A percentile compares a stretch with the other conserved stretches of the same genome.
Conservation (phyloP, 2,888 invertebrate species). For the Scrobipalpa atriplicella region DNA sequence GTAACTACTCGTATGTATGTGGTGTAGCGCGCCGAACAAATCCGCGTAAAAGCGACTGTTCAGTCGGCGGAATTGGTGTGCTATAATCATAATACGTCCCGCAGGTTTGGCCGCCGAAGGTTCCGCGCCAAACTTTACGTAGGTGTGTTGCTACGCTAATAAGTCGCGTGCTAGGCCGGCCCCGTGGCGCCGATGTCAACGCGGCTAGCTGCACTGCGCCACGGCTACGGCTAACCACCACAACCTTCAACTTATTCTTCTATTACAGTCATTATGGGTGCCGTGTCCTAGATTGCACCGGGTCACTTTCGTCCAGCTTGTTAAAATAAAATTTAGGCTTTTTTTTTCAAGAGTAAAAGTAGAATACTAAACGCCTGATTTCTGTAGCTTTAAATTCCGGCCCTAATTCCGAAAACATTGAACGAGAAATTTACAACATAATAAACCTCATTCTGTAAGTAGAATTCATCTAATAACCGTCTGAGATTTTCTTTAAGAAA, state of each 20-base stretch:
- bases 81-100: no score
- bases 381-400: conserved; percentile 2
- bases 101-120: no score
- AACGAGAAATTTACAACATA: conserved; percentile 18
- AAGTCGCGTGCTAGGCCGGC: conserved; percentile 63
- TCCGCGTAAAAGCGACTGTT: no score
- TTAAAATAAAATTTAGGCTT: not conserved
- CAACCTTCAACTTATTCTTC: conserved; percentile 24
- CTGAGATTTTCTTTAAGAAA: conserved; percentile 24
- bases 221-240: conserved; percentile 18
- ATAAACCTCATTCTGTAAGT: conserved; percentile 18
- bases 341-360: not conserved
- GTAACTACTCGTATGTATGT: no score
- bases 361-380: not conserved
- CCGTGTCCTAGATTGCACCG: not conserved
- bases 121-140: no score
- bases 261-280: conserved; percentile 17
- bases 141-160: no score
- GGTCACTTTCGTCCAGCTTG: conserved; percentile 14
- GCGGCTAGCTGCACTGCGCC: conserved; percentile 56
- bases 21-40: no score
- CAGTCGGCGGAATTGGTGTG: no score
- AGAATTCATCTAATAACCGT: conserved; percentile 23
- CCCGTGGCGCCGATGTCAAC: conserved; percentile 68
- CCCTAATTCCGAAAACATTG: conserved; percentile 19